Conservation (phyloP, 2,888 invertebrate species). For the Lithodes maja region DNA sequence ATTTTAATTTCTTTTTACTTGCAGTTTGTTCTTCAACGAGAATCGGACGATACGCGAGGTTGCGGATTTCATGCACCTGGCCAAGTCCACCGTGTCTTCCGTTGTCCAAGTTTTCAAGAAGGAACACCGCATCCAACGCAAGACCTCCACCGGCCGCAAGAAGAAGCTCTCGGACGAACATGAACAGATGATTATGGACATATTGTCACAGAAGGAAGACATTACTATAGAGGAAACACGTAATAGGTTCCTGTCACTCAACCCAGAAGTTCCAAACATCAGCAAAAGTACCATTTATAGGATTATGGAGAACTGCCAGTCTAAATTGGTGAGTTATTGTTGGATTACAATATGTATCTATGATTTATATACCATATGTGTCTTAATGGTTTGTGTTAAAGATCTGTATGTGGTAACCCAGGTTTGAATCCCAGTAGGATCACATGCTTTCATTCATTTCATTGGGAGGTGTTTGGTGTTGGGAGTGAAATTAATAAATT, state of each 20-base stretch:
- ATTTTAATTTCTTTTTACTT: not conserved
- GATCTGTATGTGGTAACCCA: too few species aligned
- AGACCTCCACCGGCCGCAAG: slow-evolving; percentile 70
- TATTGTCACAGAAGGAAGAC: slow-evolving; percentile 69
- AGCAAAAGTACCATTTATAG: slow-evolving; percentile 70
- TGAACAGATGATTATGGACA: slow-evolving; percentile 70
- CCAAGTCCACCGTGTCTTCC: slow-evolving; percentile 70
- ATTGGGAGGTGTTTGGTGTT: too few species aligned
- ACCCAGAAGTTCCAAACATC: slow-evolving; percentile 70
- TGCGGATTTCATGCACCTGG: slow-evolving; percentile 70
- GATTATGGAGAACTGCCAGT: slow-evolving; percentile 70
- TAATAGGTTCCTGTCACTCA: slow-evolving; percentile 68
- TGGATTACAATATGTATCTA: too few species aligned
- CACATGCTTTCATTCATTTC: too few species aligned
- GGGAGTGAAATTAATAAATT: too few species aligned
- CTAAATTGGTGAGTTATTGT: slow-evolving; percentile 63
- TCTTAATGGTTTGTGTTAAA: too few species aligned
- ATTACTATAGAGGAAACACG: slow-evolving; percentile 70
- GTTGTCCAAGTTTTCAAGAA: slow-evolving; percentile 70
- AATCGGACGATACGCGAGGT: slow-evolving; percentile 69
- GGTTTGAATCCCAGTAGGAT: too few species aligned
- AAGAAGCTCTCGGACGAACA: slow-evolving; percentile 70
- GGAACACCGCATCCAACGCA: slow-evolving; percentile 69
- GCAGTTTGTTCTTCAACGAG: slow-evolving; percentile 70
- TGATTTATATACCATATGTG: too few species aligned